phyloP scores from a whole-genome alignment of 2,797 vertebrate species.

The Leuciscus waleckii region DNA sequence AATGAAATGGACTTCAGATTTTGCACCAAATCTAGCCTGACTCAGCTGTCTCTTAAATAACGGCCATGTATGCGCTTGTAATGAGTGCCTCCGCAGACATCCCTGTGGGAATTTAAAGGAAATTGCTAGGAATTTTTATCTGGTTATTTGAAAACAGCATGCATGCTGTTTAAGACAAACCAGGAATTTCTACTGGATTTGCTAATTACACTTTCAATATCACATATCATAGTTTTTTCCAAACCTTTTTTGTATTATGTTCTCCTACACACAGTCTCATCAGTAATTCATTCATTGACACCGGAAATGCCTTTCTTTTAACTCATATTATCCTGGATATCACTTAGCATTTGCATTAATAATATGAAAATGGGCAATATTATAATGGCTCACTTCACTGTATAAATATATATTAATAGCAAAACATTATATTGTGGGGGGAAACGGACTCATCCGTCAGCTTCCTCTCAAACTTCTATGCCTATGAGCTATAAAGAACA shows the following conservation, averaged over 20 bases:
- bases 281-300: neutral
- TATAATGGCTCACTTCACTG: neutral
- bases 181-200: slow-evolving; percentile 51
- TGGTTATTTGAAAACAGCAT: slow-evolving; percentile 64
- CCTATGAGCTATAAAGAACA: neutral
- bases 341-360: neutral
- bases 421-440: neutral
- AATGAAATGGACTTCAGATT: slow-evolving; percentile 46
- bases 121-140: slow-evolving; percentile 67
- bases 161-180: slow-evolving; percentile 59
- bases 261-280: neutral
- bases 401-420: neutral
- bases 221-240: neutral
- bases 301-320: neutral
- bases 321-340: neutral
- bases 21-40: slow-evolving; percentile 48
- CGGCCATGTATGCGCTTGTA: slow-evolving; percentile 45
- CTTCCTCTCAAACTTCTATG: neutral
- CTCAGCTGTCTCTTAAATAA: slow-evolving; percentile 49
- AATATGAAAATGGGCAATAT: neutral
- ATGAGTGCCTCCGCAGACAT: slow-evolving; percentile 63
- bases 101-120: slow-evolving; percentile 70
- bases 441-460: neutral
- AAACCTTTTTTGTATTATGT: neutral
- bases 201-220: slow-evolving; percentile 39